Evolutionary conservation across 2,113 vertebrate genomes (phyloP).

Genomic region (Lasiurus borealis): DNA sequence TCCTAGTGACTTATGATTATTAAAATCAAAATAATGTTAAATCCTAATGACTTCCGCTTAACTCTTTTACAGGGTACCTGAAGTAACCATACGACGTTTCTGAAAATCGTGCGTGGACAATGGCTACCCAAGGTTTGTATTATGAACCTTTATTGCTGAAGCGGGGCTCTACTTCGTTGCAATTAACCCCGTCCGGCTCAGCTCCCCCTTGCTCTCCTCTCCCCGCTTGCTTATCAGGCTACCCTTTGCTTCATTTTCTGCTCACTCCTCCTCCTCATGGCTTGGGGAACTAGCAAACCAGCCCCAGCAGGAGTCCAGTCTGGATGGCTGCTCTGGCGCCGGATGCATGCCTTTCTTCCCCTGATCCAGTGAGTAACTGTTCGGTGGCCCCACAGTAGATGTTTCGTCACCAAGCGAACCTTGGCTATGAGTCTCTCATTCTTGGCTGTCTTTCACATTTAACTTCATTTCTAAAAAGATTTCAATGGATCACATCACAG

Average conservation of each 20-base stretch:
- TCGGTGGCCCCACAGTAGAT: slow-evolving; percentile 15
- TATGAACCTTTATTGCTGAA: not conserved
- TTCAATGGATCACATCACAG: not conserved
- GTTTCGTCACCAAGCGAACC: not conserved
- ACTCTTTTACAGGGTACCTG: slow-evolving; percentile 86
- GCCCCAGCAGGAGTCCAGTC: slow-evolving; percentile 62
- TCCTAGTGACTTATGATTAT: not conserved
- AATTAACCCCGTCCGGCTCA: slow-evolving; percentile 45
- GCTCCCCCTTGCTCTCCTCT: slow-evolving; percentile 54
- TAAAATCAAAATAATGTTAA: slow-evolving; percentile 20
- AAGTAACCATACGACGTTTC: slow-evolving; percentile 89
- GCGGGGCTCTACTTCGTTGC: slow-evolving; percentile 71
- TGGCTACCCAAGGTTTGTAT: slow-evolving; percentile 97
- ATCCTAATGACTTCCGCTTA: slow-evolving; percentile 51
- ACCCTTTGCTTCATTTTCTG: slow-evolving; percentile 70
- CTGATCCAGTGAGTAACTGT: slow-evolving; percentile 56
- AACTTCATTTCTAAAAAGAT: slow-evolving; percentile 52
- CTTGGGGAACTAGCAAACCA: slow-evolving; percentile 63
- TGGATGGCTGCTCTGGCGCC: slow-evolving; percentile 40
- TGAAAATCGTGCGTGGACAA: slow-evolving; percentile 89
- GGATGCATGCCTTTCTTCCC: slow-evolving; percentile 45
- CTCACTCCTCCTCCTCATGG: slow-evolving; percentile 86
- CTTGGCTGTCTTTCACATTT: slow-evolving; percentile 41
- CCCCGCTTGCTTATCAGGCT: slow-evolving; percentile 68
- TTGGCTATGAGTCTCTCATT: slow-evolving; percentile 8